Percentiles rank a stretch among this genome's conserved stretches.
These are phyloP conservation scores for Epiperipatus broadwayi DNA, from an alignment of 2,888 invertebrate species.

Conservation along the genomic window DNA sequence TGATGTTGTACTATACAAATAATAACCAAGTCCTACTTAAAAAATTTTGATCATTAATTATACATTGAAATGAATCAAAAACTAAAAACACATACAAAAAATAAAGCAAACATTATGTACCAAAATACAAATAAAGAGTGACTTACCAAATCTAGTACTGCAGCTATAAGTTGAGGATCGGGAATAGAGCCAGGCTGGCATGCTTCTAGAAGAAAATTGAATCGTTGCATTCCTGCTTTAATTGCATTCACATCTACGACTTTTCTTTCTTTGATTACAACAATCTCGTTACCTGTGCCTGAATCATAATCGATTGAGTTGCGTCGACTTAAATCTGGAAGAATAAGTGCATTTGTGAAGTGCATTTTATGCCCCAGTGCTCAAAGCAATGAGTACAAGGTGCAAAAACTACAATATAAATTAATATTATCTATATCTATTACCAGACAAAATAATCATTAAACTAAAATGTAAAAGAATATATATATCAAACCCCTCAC, in stretches of 20 bases:
- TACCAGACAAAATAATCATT: no score
- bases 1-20: no score
- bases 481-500: no score
- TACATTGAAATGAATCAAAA: neutral
- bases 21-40: no score
- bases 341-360: slow-evolving; percentile 13
- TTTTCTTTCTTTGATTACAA: slow-evolving; percentile 65
- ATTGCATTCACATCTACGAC: slow-evolving; percentile 57
- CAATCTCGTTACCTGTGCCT: slow-evolving; percentile 63
- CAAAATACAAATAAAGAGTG: neutral
- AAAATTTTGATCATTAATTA: no score
- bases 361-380: no score
- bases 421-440: no score
- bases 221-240: slow-evolving; percentile 67
- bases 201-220: slow-evolving; percentile 79
- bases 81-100: slow-evolving; percentile 10
- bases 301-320: slow-evolving; percentile 63
- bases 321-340: slow-evolving; percentile 47
- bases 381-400: no score
- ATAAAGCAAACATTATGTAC: neutral
- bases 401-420: no score
- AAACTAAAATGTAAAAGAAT: no score
- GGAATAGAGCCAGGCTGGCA: slow-evolving; percentile 90
- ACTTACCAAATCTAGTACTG: slow-evolving; percentile 72
- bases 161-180: slow-evolving; percentile 84